Evolutionary conservation across 1,140 invertebrate genomes (phyloP), one percentile per base, ranked within the genome.

Genomic region (Drosophila novamexicana): DNA sequence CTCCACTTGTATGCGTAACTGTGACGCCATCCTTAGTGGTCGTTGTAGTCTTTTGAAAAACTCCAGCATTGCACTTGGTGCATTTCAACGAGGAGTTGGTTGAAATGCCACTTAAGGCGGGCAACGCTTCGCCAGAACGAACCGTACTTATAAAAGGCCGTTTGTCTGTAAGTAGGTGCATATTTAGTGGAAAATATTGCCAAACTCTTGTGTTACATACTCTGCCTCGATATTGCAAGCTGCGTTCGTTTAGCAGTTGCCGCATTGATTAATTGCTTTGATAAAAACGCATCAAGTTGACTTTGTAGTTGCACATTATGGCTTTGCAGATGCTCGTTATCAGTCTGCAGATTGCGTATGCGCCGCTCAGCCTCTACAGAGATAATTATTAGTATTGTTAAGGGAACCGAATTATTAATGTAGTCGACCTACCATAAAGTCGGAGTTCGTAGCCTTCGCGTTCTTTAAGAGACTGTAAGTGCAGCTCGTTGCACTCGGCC

Each of bases 401-500:
- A 5, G 9, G 12, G 3, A 6, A 59, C 29, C 0, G 18, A 47
- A 6, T 9, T 0, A 3, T 6, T 16, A 14, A 39, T 36, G 9
- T 12, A 18, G 3, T 22, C 2, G 22, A 70, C 67, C 56, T 84
- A 92, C 92, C 92, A 73, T 83, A 81, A 18, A 82, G 69, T 9
- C 78, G 81, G 59, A 74, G 50, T 32, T 92, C 90, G 53, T 69
- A 91, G 32, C 66, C 93, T 89, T 92, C 96, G 93, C 90, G 94
- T 94, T 93, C 92, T 74, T 95, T 94, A 45, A 96, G 91, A 10
- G 95, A 90, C 76, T 95, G 93, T 70, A 94, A 91, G 81, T 96
- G 95, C 34, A 96, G 90, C 64, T 95, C 94, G 93, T 96, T 96
- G 78, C 94, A 94, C 90, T 95, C 95, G 78, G 93, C 93, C 22